Percentiles rank a stretch among this genome's conserved stretches.
Evolutionary conservation across 2,888 invertebrate genomes (phyloP).

Genomic region (Ornithoptera alexandrae): DNA sequence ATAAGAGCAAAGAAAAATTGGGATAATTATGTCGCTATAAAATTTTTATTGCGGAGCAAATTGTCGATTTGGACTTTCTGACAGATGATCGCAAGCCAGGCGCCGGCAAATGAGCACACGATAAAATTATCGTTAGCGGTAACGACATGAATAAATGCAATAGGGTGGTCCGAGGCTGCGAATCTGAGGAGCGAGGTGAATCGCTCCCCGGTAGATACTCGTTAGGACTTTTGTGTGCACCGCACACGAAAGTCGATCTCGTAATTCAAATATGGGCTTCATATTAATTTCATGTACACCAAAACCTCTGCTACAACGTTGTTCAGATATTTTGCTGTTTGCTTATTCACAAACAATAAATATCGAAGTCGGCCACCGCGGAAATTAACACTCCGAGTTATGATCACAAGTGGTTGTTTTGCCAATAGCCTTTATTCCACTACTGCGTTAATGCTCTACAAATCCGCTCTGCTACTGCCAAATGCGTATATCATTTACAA

Average conservation of each 20-base stretch:
- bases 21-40: slow-evolving; percentile 77
- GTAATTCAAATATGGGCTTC: slow-evolving; percentile 32
- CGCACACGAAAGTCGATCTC: slow-evolving; percentile 34
- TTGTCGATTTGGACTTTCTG: slow-evolving; percentile 75
- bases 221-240: slow-evolving; percentile 71
- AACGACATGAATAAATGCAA: slow-evolving; percentile 82
- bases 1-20: slow-evolving; percentile 62
- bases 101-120: slow-evolving; percentile 80
- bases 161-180: slow-evolving; percentile 68
- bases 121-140: slow-evolving; percentile 81
- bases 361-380: slow-evolving; percentile 13
- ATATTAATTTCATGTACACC: slow-evolving; percentile 30
- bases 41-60: slow-evolving; percentile 78
- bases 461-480: slow-evolving; percentile 27
- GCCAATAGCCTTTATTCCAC: slow-evolving; percentile 23
- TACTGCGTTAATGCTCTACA: slow-evolving; percentile 26
- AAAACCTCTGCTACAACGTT: slow-evolving; percentile 9
- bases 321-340: slow-evolving; percentile 11
- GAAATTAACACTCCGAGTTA: slow-evolving; percentile 23
- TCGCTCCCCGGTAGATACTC: slow-evolving; percentile 44
- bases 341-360: slow-evolving; percentile 10
- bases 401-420: slow-evolving; percentile 25
- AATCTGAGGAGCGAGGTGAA: slow-evolving; percentile 46
- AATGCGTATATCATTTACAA: slow-evolving; percentile 25
- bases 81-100: slow-evolving; percentile 76